A percentile compares a stretch with the other conserved stretches of the same genome.
These are phyloP conservation scores for Cheilosia scutellata DNA, from an alignment of 2,888 invertebrate species.

Conservation along the genomic window DNA sequence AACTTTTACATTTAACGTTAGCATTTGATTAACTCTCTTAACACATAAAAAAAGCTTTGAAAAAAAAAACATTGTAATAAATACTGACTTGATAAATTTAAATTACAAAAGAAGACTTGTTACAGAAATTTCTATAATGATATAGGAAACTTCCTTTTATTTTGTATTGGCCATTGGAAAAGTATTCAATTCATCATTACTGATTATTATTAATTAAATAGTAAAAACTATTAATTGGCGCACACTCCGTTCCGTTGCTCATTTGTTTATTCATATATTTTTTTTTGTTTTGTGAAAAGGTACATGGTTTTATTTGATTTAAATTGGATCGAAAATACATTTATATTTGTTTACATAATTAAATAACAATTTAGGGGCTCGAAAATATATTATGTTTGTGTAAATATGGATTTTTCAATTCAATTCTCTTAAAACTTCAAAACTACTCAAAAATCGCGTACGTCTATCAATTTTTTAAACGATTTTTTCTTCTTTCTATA, in stretches of 20 bases:
- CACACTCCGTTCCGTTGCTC: not conserved
- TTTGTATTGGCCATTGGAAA: conserved; percentile 20
- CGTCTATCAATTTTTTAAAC: conserved; percentile 8
- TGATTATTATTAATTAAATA: not conserved
- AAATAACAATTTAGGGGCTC: conserved; percentile 7
- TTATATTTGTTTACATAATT: conserved; percentile 1
- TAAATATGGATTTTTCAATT: conserved; percentile 35
- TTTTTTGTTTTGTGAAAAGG: conserved; percentile 25
- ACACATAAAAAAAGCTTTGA: not conserved
- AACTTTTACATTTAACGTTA: conserved; percentile 1
- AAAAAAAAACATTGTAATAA: conserved; percentile 43
- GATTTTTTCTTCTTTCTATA: conserved; percentile 16
- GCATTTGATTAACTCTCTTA: not conserved
- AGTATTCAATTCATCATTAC: not conserved
- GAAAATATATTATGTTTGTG: conserved; percentile 1
- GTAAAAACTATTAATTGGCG: not conserved
- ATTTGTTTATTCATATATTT: not conserved
- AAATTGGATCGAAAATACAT: conserved; percentile 45
- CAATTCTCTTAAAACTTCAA: conserved; percentile 1
- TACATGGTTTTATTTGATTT: conserved; percentile 17
- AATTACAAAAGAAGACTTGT: conserved; percentile 26
- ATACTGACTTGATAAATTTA: conserved; percentile 61
- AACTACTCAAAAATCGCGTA: not conserved
- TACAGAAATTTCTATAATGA: conserved; percentile 18
- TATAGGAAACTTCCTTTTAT: conserved; percentile 16